phyloP scores from a whole-genome alignment of 1,140 invertebrate genomes.

The Musca domestica region DNA sequence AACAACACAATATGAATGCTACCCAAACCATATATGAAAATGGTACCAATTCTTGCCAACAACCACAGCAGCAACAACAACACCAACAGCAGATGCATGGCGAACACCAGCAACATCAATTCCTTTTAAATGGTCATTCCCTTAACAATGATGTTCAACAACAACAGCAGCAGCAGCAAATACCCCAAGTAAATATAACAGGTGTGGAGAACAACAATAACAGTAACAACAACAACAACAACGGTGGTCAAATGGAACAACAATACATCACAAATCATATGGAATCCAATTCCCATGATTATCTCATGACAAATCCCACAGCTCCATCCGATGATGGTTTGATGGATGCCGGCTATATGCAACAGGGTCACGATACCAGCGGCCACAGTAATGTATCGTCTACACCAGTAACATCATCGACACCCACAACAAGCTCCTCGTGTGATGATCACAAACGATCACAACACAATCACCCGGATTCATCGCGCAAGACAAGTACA shows the following conservation, averaged over 20 bases:
- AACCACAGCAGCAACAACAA: background rate
- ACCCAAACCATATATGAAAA: too few species aligned
- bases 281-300: background rate
- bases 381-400: slow-evolving; percentile 23
- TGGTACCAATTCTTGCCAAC: slow-evolving; percentile 10
- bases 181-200: too few species aligned
- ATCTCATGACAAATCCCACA: background rate
- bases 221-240: too few species aligned
- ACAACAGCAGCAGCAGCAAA: too few species aligned
- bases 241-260: background rate
- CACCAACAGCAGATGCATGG: too few species aligned
- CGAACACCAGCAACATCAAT: too few species aligned
- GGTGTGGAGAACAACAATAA: too few species aligned
- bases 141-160: too few species aligned
- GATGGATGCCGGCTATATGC: slow-evolving; percentile 8
- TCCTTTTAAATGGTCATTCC: too few species aligned
- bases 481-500: slow-evolving; percentile 59
- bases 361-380: slow-evolving; percentile 28
- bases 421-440: slow-evolving; percentile 36
- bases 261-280: slow-evolving; percentile 14
- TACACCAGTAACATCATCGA: slow-evolving; percentile 45
- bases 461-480: slow-evolving; percentile 54
- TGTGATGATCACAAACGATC: slow-evolving; percentile 31
- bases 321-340: background rate
- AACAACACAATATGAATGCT: slow-evolving; percentile 31